Evolutionary conservation across 1,140 invertebrate genomes (phyloP).

Genomic region (Apocrypta bakeri): DNA sequence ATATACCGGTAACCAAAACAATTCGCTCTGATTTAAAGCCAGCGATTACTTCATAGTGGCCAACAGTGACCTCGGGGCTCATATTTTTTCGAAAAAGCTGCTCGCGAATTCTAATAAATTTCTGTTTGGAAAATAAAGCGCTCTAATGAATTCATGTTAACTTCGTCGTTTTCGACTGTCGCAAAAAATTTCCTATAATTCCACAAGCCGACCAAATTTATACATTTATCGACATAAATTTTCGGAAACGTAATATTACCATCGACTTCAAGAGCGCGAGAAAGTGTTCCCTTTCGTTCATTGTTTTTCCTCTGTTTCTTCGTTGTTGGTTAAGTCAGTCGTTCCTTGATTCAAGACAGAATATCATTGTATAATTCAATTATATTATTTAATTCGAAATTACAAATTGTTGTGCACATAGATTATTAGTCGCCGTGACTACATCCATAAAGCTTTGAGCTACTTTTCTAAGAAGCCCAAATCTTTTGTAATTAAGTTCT

Average conservation of each 20-base stretch:
- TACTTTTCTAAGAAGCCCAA: too few relatives aligned
- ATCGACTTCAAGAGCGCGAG: not conserved
- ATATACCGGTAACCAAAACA: not conserved
- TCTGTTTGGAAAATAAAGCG: conserved; percentile 29
- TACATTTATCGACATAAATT: conserved; percentile 8
- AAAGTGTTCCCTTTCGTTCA: not conserved
- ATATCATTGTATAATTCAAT: too few relatives aligned
- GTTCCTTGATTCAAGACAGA: too few relatives aligned
- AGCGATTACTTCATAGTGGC: conserved; percentile 17
- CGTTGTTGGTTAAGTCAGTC: too few relatives aligned
- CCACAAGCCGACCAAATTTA: conserved; percentile 2
- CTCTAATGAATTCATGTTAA: conserved; percentile 39
- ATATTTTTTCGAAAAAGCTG: conserved; percentile 14
- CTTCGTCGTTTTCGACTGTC: conserved; percentile 14
- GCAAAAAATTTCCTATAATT: conserved; percentile 40
- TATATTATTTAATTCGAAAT: too few relatives aligned
- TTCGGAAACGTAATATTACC: conserved; percentile 40
- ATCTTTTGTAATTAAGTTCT: too few relatives aligned
- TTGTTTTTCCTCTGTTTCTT: not conserved
- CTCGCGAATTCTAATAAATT: conserved; percentile 42
- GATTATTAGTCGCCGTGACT: too few relatives aligned
- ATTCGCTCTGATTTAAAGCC: conserved; percentile 23
- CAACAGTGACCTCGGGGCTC: not conserved
- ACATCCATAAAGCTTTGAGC: too few relatives aligned
- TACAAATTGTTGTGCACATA: too few relatives aligned